Percentiles rank a stretch among this genome's conserved stretches.
These are phyloP conservation scores for Xestia c-nigrum DNA, from an alignment of 2,888 invertebrate species.

Conservation along the genomic window DNA sequence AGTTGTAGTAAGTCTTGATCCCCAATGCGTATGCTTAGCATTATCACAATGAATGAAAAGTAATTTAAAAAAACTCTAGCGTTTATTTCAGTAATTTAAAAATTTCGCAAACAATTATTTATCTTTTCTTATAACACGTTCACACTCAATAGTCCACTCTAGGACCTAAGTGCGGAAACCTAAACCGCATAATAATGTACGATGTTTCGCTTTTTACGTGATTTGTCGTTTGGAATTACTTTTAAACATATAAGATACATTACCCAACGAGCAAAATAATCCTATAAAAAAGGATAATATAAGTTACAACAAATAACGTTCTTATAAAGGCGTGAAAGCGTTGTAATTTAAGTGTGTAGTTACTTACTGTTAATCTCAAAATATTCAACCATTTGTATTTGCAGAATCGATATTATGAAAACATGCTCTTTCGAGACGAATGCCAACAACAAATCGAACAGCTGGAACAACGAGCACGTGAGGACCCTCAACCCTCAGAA, in stretches of 20 bases:
- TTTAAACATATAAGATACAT: background rate
- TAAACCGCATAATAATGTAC: too few species aligned
- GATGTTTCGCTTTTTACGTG: background rate
- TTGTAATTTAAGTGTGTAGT: too few species aligned
- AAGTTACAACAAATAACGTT: too few species aligned
- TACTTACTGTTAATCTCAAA: too few species aligned
- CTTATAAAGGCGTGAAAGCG: too few species aligned
- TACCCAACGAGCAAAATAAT: too few species aligned
- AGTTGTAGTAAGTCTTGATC: too few species aligned
- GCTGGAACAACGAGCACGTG: background rate
- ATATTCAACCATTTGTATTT: too few species aligned
- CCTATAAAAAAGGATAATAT: too few species aligned
- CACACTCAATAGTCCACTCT: too few species aligned
- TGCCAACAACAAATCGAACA: slow-evolving; percentile 1
- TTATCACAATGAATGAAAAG: background rate
- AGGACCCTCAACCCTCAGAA: background rate
- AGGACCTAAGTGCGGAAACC: too few species aligned
- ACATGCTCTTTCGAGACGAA: slow-evolving; percentile 5
- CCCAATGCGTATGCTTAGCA: too few species aligned
- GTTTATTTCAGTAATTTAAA: background rate
- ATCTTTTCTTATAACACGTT: background rate
- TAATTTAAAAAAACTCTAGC: background rate
- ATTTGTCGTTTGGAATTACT: background rate
- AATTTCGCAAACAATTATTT: background rate
- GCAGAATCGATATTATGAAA: slow-evolving; percentile 23